phyloP scores from a whole-genome alignment of 1,140 invertebrate species.

The Eurytemora carolleeae region DNA sequence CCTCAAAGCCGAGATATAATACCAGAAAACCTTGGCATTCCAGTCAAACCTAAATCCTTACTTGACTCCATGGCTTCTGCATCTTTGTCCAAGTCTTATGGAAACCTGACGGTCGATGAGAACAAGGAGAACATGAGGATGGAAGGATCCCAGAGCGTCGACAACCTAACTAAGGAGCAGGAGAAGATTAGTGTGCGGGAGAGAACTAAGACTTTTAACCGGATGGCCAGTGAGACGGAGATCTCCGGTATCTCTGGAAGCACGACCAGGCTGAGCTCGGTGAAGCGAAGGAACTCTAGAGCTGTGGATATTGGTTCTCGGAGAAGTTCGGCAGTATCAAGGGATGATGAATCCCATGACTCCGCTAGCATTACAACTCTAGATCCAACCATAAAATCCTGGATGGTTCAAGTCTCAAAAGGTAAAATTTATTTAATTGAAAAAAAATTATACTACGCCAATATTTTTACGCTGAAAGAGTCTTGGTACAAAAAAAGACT shows the following conservation, averaged over 20 bases:
- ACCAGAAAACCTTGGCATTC: too few species aligned
- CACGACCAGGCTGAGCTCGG: not conserved
- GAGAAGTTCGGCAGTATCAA: constrained; percentile 4
- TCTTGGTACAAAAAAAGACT: too few species aligned
- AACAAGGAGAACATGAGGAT: constrained; percentile 13
- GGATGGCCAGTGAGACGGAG: constrained; percentile 59
- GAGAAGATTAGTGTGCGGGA: constrained; percentile 65
- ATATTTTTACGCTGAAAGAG: too few species aligned
- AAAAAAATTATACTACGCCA: too few species aligned
- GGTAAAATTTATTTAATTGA: constrained; percentile 20
- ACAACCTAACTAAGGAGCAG: constrained; percentile 25
- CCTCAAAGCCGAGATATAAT: too few species aligned
- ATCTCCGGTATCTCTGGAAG: constrained; percentile 22
- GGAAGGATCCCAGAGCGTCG: constrained; percentile 17
- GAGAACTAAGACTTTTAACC: constrained; percentile 72
- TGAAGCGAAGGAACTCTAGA: constrained; percentile 9
- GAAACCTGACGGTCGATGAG: not conserved
- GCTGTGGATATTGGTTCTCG: not conserved
- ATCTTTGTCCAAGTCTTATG: not conserved
- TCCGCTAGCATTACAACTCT: constrained; percentile 19
- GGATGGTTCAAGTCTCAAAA: constrained; percentile 56
- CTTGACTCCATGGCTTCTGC: too few species aligned
- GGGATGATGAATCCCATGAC: not conserved
- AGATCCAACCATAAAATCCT: constrained; percentile 51
- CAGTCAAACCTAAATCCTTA: too few species aligned